A percentile compares a stretch with the other conserved stretches of the same genome.
phyloP scores from a whole-genome alignment of 2,113 vertebrate species.

The Rhea americana region DNA sequence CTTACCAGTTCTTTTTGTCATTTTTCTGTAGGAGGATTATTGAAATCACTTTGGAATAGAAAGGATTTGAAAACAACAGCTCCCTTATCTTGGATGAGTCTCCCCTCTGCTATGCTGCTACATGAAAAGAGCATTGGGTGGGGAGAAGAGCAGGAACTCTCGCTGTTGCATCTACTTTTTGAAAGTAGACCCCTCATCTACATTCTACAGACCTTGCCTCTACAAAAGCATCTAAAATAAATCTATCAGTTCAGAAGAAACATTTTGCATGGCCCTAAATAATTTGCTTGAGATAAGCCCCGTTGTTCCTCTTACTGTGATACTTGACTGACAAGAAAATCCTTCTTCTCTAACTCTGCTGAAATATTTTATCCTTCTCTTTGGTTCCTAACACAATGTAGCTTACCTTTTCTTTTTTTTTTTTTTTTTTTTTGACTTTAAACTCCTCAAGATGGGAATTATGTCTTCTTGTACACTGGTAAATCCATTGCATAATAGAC shows the following conservation, averaged over 20 bases:
- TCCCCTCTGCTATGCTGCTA: neutral
- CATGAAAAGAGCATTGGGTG: neutral
- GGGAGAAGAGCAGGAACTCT: neutral
- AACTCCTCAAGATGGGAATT: neutral
- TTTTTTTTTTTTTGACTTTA: neutral
- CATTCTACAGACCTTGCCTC: neutral
- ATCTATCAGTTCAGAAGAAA: neutral
- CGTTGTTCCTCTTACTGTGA: neutral
- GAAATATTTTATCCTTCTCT: neutral
- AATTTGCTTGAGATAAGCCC: neutral
- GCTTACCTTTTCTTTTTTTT: neutral
- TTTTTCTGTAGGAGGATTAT: neutral
- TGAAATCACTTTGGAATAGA: neutral
- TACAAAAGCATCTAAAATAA: neutral
- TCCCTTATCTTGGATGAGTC: neutral
- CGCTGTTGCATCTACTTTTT: neutral
- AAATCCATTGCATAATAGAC: neutral
- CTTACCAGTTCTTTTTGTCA: neutral
- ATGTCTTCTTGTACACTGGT: neutral
- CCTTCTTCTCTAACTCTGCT: neutral
- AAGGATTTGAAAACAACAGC: neutral
- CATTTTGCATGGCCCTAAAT: constrained; percentile 5
- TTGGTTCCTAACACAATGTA: neutral
- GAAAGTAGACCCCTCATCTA: neutral
- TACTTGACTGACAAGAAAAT: constrained; percentile 2